phyloP scores from a whole-genome alignment of 2,113 vertebrate species.

The Muntiacus reevesi region DNA sequence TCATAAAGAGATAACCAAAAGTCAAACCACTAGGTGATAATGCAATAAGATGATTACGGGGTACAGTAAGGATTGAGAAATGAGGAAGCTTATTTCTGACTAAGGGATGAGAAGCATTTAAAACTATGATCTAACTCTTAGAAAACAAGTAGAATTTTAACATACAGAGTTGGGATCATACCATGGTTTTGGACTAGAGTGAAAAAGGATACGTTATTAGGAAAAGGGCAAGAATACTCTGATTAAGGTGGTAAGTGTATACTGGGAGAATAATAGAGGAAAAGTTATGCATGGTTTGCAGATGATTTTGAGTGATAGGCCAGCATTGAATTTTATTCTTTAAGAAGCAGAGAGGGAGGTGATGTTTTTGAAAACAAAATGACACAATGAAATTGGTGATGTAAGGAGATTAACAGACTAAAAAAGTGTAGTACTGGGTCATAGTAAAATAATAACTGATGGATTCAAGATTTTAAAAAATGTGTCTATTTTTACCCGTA shows the following conservation, averaged over 20 bases:
- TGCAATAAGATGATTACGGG: not conserved
- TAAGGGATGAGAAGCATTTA: not conserved
- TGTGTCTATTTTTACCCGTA: not conserved
- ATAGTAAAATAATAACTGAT: not conserved
- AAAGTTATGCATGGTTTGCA: not conserved
- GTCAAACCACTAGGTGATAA: not conserved
- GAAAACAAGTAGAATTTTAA: not conserved
- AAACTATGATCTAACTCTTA: not conserved
- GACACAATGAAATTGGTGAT: not conserved
- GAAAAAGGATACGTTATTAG: not conserved
- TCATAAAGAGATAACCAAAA: not conserved
- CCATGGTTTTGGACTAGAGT: fast-evolving
- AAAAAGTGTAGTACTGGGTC: not conserved
- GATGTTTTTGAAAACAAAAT: not conserved
- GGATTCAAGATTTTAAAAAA: not conserved
- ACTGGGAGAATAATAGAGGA: not conserved
- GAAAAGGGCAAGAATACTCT: not conserved
- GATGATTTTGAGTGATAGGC: not conserved
- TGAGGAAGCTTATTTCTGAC: not conserved
- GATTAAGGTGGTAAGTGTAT: not conserved
- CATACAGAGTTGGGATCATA: not conserved
- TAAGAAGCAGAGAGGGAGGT: not conserved
- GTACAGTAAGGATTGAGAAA: not conserved
- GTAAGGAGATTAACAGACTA: not conserved
- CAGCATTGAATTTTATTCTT: not conserved